Evolutionary conservation across 2,888 invertebrate genomes (phyloP), one percentile per base, ranked within the genome.

Genomic region (Eupithecia inturbata): DNA sequence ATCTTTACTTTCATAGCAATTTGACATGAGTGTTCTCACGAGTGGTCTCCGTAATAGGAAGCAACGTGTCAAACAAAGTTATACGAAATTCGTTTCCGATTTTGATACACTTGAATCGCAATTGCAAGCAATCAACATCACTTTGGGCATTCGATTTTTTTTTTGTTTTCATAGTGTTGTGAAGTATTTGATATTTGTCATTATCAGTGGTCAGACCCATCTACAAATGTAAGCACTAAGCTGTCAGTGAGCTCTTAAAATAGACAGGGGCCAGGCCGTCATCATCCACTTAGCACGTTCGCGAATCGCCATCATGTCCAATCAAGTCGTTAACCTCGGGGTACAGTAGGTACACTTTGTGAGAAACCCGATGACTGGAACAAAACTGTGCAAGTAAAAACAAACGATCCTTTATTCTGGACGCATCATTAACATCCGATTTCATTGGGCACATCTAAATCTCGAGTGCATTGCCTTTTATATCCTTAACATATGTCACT

Each of bases 241-340:
- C 19, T 74, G 77, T 77, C 77, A 70, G 73, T 78, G 78, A 77
- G 78, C 80, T 87, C 79, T 78, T 85, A 84, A 86, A 87, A 85
- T 87, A 87, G 84, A 82, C 78, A 79, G 79, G 82, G 82, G 84
- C 84, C 85, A 83, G 83, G 82, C 88, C 83, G 88, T 88, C 90
- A 92, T 93, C 91, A 92, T 91, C 89, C 92, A 92, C 91, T 93
- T 93, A 92, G 87, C 91, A 91, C 91, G 87, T 90, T 90, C 84
- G 88, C 89, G 81, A 88, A 88, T 88, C 90, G 92, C 89, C 91
- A 90, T 91, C 90, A 89, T 91, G 87, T 84, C 85, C 90, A 91
- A 93, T 92, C 91, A 92, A 89, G 89, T 92, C 88, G 91, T 93
- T 93, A 92, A 93, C 93, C 92, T 89, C 80, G 81, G 83, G 81